A percentile compares a stretch with the other conserved stretches of the same genome.
Evolutionary conservation across 2,113 vertebrate genomes (phyloP).

Genomic region (Castor canadensis): DNA sequence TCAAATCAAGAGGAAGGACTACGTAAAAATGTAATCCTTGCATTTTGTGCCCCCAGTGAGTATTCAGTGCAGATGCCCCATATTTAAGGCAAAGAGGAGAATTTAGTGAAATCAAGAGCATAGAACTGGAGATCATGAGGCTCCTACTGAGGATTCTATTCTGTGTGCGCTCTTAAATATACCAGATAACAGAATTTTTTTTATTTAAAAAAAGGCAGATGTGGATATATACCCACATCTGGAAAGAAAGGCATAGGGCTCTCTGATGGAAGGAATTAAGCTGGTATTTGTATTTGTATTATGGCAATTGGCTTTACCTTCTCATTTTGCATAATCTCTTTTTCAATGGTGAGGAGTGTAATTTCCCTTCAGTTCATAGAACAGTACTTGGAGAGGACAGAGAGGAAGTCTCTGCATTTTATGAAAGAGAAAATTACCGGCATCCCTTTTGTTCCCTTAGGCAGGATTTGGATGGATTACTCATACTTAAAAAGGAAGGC

Average conservation of each 20-base stretch:
- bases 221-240: slow-evolving; percentile 53
- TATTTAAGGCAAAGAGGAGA: not conserved
- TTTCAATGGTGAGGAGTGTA: slow-evolving; percentile 86
- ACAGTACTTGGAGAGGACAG: slow-evolving; percentile 83
- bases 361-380: slow-evolving; percentile 88
- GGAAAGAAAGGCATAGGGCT: slow-evolving; percentile 71
- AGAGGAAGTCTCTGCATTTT: slow-evolving; percentile 88
- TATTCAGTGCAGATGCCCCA: not conserved
- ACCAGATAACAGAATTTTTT: slow-evolving; percentile 26
- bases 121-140: not conserved
- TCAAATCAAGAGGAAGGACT: not conserved
- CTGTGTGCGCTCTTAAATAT: slow-evolving; percentile 32
- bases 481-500: slow-evolving; percentile 87
- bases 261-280: slow-evolving; percentile 80
- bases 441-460: slow-evolving; percentile 84
- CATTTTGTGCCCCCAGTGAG: not conserved
- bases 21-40: not conserved
- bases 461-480: slow-evolving; percentile 88
- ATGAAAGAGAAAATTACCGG: slow-evolving; percentile 87
- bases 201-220: not conserved
- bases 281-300: slow-evolving; percentile 86
- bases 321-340: slow-evolving; percentile 88
- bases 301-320: slow-evolving; percentile 83
- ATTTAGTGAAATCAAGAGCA: not conserved
- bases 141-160: slow-evolving; percentile 2